A percentile compares a stretch with the other conserved stretches of the same genome.
These are phyloP conservation scores for Ifrita kowaldi DNA, from an alignment of 2,113 vertebrate genomes.

Conservation along the genomic window DNA sequence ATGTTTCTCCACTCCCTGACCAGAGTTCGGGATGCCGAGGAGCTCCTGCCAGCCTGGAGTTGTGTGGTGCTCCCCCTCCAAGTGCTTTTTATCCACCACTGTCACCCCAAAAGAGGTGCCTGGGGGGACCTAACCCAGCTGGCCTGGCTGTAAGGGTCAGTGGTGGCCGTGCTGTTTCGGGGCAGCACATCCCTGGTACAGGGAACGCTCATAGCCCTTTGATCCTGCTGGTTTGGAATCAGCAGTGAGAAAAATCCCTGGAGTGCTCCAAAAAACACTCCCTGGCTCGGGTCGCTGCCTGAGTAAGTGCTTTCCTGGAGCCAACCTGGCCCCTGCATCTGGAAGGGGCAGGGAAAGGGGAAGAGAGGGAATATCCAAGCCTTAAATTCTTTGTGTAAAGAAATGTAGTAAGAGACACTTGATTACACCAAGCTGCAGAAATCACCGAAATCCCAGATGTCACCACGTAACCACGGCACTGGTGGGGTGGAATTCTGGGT, in stretches of 20 bases:
- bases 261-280: neutral
- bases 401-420: neutral
- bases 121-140: neutral
- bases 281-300: neutral
- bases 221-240: neutral
- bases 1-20: neutral
- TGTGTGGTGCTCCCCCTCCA: neutral
- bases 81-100: neutral
- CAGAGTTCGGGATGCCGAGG: neutral
- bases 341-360: conserved; percentile 2
- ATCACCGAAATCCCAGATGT: neutral
- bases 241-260: neutral
- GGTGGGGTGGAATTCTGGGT: neutral
- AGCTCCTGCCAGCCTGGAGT: neutral
- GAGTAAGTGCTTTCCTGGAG: conserved; percentile 14
- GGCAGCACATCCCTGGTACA: neutral
- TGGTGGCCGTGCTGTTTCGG: neutral
- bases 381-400: conserved; percentile 4
- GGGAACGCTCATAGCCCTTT: conserved; percentile 25
- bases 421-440: neutral
- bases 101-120: neutral
- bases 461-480: conserved; percentile 10
- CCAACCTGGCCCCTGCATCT: neutral
- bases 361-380: conserved; percentile 12
- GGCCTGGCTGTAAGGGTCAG: neutral